phyloP scores from a whole-genome alignment of 2,888 invertebrate species.

The Leptinotarsa peninsularis region DNA sequence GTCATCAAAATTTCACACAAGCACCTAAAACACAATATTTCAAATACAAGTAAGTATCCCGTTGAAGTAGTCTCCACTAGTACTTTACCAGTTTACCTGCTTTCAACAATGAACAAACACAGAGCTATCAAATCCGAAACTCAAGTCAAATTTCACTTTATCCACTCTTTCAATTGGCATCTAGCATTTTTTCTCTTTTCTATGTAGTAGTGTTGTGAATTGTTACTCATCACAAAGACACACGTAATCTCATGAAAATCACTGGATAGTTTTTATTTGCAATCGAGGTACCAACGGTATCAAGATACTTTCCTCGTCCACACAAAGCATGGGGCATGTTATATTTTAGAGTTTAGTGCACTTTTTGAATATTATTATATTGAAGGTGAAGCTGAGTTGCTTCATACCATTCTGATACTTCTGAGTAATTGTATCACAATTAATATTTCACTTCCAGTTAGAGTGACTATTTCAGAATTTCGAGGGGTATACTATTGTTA shows the following conservation, averaged over 20 bases:
- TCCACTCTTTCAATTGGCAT: constrained; percentile 44
- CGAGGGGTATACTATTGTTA: background rate
- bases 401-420: background rate
- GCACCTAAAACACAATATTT: constrained; percentile 4
- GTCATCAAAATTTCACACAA: background rate
- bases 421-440: background rate
- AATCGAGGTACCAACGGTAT: constrained; percentile 59
- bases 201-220: constrained; percentile 56
- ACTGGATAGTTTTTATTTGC: constrained; percentile 19
- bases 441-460: background rate
- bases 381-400: background rate
- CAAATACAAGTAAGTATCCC: constrained; percentile 13
- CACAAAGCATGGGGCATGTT: constrained; percentile 64
- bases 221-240: constrained; percentile 50
- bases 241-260: constrained; percentile 49
- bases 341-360: constrained; percentile 39
- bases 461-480: constrained; percentile 7
- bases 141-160: constrained; percentile 16
- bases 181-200: constrained; percentile 43
- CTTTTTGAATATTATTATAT: constrained; percentile 10
- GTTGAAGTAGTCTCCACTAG: constrained; percentile 13
- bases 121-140: constrained; percentile 37
- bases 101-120: constrained; percentile 28
- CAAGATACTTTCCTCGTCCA: constrained; percentile 66
- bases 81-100: constrained; percentile 12